Percentiles rank a stretch among this genome's conserved stretches.
Conservation (phyloP, 2,797 vertebrate genomes). For the Kryptopterus vitreolus region DNA sequence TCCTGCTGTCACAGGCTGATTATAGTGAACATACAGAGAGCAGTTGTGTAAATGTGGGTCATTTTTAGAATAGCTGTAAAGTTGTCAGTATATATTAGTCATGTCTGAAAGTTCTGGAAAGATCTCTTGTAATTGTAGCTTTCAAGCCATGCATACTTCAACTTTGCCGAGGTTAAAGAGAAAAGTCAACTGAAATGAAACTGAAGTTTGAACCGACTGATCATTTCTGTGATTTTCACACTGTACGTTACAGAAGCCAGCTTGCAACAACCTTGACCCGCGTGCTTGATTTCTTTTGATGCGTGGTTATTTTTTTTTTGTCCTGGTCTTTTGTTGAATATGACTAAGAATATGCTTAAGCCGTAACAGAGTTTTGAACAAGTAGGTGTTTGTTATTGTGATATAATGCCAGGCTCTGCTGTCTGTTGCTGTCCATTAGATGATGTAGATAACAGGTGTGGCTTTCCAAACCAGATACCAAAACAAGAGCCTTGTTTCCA, state of each 20-base stretch:
- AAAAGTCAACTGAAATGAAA: conserved; percentile 23
- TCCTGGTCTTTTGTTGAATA: background rate
- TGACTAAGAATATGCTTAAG: background rate
- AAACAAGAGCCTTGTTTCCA: conserved; percentile 35
- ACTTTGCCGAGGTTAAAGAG: conserved; percentile 22
- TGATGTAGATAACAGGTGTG: conserved; percentile 45
- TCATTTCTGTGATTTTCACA: conserved; percentile 12
- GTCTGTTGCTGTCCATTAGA: background rate
- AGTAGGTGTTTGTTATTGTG: background rate
- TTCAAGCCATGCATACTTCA: conserved; percentile 17
- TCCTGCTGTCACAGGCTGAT: conserved; percentile 35
- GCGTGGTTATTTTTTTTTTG: background rate
- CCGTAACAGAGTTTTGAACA: background rate
- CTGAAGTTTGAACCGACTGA: conserved; percentile 25
- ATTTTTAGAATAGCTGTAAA: conserved; percentile 33
- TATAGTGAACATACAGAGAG: conserved; percentile 22
- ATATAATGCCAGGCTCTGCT: background rate
- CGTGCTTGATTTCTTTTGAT: no score
- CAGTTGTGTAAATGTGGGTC: conserved; percentile 43
- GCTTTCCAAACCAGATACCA: conserved; percentile 17
- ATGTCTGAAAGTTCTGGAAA: conserved; percentile 28
- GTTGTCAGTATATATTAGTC: conserved; percentile 22
- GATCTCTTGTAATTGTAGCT: conserved; percentile 37
- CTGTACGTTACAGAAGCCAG: background rate
- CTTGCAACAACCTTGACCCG: no score